Conservation (phyloP, 2,888 invertebrate species). For the Dendrolimus pini region DNA sequence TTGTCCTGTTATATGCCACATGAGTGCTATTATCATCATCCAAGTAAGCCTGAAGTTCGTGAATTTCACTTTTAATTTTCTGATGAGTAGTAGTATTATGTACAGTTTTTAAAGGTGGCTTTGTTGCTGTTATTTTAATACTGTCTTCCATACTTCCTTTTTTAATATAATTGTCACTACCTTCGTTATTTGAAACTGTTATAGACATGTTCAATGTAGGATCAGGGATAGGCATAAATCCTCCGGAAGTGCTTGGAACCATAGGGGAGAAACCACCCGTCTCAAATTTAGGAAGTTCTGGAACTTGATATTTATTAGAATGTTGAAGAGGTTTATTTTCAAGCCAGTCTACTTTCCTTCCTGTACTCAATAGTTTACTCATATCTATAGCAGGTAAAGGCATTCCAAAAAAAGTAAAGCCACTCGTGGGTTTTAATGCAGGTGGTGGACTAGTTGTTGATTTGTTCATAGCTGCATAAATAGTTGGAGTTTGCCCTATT, state of each 20-base stretch:
- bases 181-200: conserved; percentile 25
- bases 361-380: conserved; percentile 78
- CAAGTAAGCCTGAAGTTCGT: conserved; percentile 57
- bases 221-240: conserved; percentile 81
- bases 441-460: conserved; percentile 31
- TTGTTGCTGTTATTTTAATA: conserved; percentile 30
- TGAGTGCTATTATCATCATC: conserved; percentile 60
- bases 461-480: conserved; percentile 51
- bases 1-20: conserved; percentile 61
- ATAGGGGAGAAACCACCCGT: conserved; percentile 87
- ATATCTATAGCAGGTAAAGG: conserved; percentile 85
- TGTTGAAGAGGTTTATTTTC: conserved; percentile 48
- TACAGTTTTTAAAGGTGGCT: conserved; percentile 33
- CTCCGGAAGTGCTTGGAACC: conserved; percentile 82
- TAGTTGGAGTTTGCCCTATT: conserved; percentile 77
- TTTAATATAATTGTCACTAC: conserved; percentile 28
- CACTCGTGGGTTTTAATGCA: conserved; percentile 67
- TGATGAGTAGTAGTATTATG: conserved; percentile 51
- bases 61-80: conserved; percentile 62
- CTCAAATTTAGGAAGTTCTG: conserved; percentile 80
- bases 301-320: conserved; percentile 44
- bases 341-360: conserved; percentile 65
- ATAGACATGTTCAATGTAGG: conserved; percentile 41
- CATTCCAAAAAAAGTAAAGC: conserved; percentile 91
- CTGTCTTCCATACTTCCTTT: conserved; percentile 33